phyloP scores from a whole-genome alignment of 2,888 invertebrate genomes.

The Apamea anceps region DNA sequence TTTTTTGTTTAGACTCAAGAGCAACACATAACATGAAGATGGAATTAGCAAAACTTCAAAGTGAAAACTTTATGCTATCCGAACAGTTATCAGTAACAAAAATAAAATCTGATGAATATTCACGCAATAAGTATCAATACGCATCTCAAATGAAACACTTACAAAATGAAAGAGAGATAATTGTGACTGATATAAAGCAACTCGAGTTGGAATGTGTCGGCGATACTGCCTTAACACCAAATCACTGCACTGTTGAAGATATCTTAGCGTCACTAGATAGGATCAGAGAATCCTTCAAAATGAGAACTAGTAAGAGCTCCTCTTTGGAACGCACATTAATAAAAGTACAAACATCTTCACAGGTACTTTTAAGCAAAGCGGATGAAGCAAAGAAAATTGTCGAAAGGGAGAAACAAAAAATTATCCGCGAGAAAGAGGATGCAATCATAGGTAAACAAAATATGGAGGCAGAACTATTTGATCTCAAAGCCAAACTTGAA shows the following conservation, averaged over 20 bases:
- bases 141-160: constrained; percentile 74
- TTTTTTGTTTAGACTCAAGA: constrained; percentile 80
- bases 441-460: constrained; percentile 76
- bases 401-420: constrained; percentile 85
- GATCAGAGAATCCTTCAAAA: constrained; percentile 76
- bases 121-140: constrained; percentile 75
- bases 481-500: constrained; percentile 77
- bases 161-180: constrained; percentile 78
- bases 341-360: constrained; percentile 83
- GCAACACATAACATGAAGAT: constrained; percentile 86
- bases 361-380: constrained; percentile 82
- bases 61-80: constrained; percentile 75
- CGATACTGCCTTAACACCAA: constrained; percentile 76
- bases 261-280: constrained; percentile 78
- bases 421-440: constrained; percentile 83
- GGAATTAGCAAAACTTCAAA: constrained; percentile 81
- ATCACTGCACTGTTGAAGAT: constrained; percentile 75
- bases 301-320: constrained; percentile 72
- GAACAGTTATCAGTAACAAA: constrained; percentile 76
- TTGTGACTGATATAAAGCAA: constrained; percentile 80
- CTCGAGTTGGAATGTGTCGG: constrained; percentile 82
- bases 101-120: constrained; percentile 74
- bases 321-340: constrained; percentile 79
- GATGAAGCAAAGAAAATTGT: constrained; percentile 84
- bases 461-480: constrained; percentile 77